These are phyloP conservation scores for Sinotaia quadrata DNA, from an alignment of 2,888 invertebrate species.

Conservation along the genomic window DNA sequence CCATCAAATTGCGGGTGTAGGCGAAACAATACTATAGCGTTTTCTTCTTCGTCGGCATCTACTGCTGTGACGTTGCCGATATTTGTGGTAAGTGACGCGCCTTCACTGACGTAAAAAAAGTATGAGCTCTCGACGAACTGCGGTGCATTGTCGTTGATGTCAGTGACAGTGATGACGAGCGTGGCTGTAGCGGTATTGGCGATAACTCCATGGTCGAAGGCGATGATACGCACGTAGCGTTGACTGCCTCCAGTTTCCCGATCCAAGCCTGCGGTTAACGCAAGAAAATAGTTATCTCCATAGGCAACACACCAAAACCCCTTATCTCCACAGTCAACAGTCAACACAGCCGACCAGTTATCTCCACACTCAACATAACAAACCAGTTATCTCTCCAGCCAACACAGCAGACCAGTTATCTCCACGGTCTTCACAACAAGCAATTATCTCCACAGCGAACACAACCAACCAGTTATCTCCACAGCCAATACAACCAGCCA, in stretches of 20 bases:
- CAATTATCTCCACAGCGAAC: too few species aligned
- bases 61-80: slow-evolving; percentile 38
- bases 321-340: too few species aligned
- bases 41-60: slow-evolving; percentile 36
- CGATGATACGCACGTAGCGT: slow-evolving; percentile 87
- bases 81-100: slow-evolving; percentile 15
- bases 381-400: too few species aligned
- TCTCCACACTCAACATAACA: too few species aligned
- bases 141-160: slow-evolving; percentile 96
- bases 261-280: slow-evolving; percentile 87
- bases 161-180: slow-evolving; percentile 87
- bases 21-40: slow-evolving; percentile 30
- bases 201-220: slow-evolving; percentile 88
- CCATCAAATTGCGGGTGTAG: slow-evolving; percentile 26
- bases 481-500: too few species aligned
- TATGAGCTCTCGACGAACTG: slow-evolving; percentile 75
- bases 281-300: too few species aligned
- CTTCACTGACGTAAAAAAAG: slow-evolving; percentile 33
- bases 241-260: slow-evolving; percentile 81
- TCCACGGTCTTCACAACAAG: too few species aligned
- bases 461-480: too few species aligned
- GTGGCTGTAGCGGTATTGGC: slow-evolving; percentile 77
- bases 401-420: too few species aligned
- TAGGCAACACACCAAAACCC: too few species aligned
- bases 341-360: too few species aligned